Evolutionary conservation across 2,113 vertebrate genomes (phyloP).

Genomic region (Chrysemys picta): DNA sequence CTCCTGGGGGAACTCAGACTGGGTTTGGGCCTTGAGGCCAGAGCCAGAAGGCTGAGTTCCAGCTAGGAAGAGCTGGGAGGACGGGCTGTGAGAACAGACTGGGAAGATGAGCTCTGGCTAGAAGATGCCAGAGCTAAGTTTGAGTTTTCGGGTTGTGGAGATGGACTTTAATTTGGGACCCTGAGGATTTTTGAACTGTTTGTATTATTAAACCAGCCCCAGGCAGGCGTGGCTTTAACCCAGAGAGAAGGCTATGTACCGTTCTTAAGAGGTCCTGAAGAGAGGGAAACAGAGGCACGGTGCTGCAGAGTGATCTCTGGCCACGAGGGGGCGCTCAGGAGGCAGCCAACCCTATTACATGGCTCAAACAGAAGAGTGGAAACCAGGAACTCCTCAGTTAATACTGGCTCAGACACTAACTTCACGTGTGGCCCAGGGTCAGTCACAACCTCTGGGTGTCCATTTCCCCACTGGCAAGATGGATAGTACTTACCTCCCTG

Average conservation of each 20-base stretch:
- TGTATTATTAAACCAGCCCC: background rate
- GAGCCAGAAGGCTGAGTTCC: background rate
- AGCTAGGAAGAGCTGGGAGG: background rate
- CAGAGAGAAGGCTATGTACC: background rate
- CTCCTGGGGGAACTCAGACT: background rate
- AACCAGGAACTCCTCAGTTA: background rate
- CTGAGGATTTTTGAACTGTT: background rate
- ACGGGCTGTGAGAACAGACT: too few species aligned
- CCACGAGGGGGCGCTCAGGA: background rate
- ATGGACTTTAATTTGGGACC: background rate
- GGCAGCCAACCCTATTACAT: background rate
- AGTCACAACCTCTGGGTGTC: background rate
- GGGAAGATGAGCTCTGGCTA: background rate
- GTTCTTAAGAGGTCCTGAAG: background rate
- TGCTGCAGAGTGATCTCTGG: background rate
- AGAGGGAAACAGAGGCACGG: background rate
- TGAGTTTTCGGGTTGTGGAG: background rate
- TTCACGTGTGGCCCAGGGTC: background rate
- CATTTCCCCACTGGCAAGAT: constrained; percentile 27
- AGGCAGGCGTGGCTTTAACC: background rate
- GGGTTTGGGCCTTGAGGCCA: too few species aligned
- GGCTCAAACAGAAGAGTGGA: background rate
- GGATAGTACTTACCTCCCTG: background rate
- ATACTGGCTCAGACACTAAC: background rate
- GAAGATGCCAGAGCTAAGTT: background rate